phyloP scores from a whole-genome alignment of 2,888 invertebrate genomes.

The Mimumesa dahlbomi region DNA sequence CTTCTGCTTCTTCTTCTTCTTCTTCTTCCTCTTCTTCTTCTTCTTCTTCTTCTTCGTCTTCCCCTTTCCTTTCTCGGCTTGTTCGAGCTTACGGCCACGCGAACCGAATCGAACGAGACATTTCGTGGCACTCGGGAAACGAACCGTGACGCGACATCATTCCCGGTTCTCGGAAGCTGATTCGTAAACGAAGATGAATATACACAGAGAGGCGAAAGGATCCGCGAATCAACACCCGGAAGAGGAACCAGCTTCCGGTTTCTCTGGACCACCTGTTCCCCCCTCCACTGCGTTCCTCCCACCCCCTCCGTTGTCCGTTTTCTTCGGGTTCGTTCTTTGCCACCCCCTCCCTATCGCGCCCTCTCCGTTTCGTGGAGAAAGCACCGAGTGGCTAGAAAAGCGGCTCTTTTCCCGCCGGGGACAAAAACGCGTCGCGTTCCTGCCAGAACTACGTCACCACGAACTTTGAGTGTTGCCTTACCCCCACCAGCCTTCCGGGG shows the following conservation, averaged over 20 bases:
- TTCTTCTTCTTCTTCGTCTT: conserved; percentile 16
- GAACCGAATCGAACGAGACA: conserved; percentile 34
- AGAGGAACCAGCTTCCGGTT: conserved; percentile 51
- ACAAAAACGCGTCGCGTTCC: conserved; percentile 76
- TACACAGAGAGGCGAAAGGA: conserved; percentile 25
- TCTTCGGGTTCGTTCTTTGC: not conserved
- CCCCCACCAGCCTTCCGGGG: conserved; percentile 70
- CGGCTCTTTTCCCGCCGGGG: conserved; percentile 61
- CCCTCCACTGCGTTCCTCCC: conserved; percentile 10
- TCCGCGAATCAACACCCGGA: conserved; percentile 50
- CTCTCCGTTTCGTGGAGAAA: conserved; percentile 21
- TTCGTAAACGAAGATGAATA: too few relatives aligned
- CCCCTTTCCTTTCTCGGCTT: conserved; percentile 27
- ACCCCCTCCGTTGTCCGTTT: not conserved
- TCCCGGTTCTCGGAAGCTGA: conserved; percentile 30
- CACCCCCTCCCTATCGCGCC: conserved; percentile 4
- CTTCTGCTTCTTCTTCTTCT: conserved; percentile 16
- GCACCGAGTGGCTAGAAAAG: conserved; percentile 43
- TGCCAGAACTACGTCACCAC: conserved; percentile 78
- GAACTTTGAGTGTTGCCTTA: conserved; percentile 77
- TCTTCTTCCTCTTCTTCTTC: conserved; percentile 26
- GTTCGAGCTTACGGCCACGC: conserved; percentile 6
- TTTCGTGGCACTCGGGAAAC: conserved; percentile 25
- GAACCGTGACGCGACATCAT: conserved; percentile 33
- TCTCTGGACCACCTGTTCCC: conserved; percentile 39